These are phyloP conservation scores for Drosophila multiciliata DNA, from an alignment of 2,888 invertebrate genomes.

Conservation along the genomic window DNA sequence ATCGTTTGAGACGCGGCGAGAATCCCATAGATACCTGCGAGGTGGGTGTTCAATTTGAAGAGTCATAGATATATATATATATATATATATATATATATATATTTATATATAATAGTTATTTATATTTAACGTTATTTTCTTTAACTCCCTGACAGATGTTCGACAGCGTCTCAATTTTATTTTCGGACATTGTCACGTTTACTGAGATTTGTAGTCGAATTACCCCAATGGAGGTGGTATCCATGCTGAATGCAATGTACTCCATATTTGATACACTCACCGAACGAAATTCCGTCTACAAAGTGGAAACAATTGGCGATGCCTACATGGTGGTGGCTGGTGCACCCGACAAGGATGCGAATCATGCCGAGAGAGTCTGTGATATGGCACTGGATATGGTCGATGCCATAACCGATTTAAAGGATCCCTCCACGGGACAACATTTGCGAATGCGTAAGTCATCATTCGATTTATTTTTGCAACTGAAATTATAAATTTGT, in stretches of 20 bases:
- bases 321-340: constrained; percentile 99
- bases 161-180: constrained; percentile 97
- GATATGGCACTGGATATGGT: constrained; percentile 99
- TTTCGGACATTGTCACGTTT: constrained; percentile 99
- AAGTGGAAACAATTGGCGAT: constrained; percentile 99
- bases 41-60: constrained; percentile 86
- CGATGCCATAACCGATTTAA: constrained; percentile 94
- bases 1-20: constrained; percentile 96
- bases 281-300: constrained; percentile 96
- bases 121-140: no score
- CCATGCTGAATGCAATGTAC: constrained; percentile 98
- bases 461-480: no score
- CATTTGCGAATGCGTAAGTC: constrained; percentile 90
- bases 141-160: constrained; percentile 90
- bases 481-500: neutral
- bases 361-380: constrained; percentile 96
- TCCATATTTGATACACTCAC: constrained; percentile 98
- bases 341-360: constrained; percentile 94
- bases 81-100: neutral
- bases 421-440: constrained; percentile 95
- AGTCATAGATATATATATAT: neutral
- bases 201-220: constrained; percentile 98
- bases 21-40: constrained; percentile 98
- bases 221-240: constrained; percentile 98
- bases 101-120: no score